phyloP scores from a whole-genome alignment of 2,888 invertebrate genomes.

The Phorcus lineatus region DNA sequence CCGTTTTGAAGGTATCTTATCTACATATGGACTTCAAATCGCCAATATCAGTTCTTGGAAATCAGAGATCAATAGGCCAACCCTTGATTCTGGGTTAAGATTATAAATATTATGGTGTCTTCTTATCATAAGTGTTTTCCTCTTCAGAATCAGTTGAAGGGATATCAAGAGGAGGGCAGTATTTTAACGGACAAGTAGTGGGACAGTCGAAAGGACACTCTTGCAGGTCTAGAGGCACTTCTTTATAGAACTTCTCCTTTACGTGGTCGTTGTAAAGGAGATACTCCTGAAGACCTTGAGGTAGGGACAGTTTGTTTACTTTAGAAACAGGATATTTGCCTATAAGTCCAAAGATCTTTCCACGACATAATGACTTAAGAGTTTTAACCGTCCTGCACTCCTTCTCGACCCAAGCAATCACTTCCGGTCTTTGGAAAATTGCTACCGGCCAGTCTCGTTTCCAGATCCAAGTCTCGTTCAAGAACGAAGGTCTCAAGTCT shows the following conservation, averaged over 20 bases:
- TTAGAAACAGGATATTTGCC: constrained; percentile 59
- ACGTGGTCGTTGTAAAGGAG: constrained; percentile 59
- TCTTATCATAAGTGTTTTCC: no score
- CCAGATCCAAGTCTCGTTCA: constrained; percentile 66
- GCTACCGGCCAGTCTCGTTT: constrained; percentile 62
- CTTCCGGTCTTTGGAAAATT: constrained; percentile 61
- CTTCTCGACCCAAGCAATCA: constrained; percentile 58
- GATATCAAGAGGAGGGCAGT: constrained; percentile 66
- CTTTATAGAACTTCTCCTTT: constrained; percentile 54
- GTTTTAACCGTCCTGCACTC: constrained; percentile 50
- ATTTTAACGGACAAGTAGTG: constrained; percentile 50
- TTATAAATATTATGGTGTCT: no score
- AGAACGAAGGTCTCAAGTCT: constrained; percentile 57
- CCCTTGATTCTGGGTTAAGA: no score
- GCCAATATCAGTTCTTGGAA: no score
- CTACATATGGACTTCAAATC: no score
- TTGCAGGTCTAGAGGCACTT: constrained; percentile 46
- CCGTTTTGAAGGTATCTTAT: no score
- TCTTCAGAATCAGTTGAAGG: constrained; percentile 57
- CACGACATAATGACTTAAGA: constrained; percentile 56
- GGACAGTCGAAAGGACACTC: constrained; percentile 70
- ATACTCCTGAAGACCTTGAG: constrained; percentile 54
- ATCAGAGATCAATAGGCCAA: neutral
- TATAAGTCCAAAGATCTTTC: constrained; percentile 54
- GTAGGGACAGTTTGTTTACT: constrained; percentile 55